Percentiles rank a stretch among this genome's conserved stretches.
Evolutionary conservation across 1,140 invertebrate genomes (phyloP).

Genomic region (Tetranychus urticae): DNA sequence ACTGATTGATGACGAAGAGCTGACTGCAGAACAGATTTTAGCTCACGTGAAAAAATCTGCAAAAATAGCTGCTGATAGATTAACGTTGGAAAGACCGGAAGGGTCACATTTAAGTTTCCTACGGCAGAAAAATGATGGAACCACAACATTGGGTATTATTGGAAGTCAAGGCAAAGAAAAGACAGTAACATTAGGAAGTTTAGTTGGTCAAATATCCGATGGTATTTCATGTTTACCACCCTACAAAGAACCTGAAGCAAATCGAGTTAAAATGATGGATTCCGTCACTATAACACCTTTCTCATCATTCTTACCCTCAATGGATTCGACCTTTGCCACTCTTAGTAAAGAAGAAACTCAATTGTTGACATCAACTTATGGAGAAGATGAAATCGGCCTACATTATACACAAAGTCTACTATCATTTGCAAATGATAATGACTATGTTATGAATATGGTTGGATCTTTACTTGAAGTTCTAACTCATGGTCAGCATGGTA

Average conservation of each 20-base stretch:
- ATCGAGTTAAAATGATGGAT: conserved; percentile 47
- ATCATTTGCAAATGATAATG: conserved; percentile 45
- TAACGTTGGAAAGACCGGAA: conserved; percentile 31
- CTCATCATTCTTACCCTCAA: conserved; percentile 74
- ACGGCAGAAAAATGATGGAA: conserved; percentile 50
- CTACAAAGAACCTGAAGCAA: conserved; percentile 65
- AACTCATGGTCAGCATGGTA: conserved; percentile 57
- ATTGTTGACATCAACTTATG: conserved; percentile 68
- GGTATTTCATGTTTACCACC: conserved; percentile 36
- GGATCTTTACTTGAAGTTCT: conserved; percentile 57
- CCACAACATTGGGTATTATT: conserved; percentile 63
- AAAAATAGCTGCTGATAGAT: conserved; percentile 34
- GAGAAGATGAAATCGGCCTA: conserved; percentile 49
- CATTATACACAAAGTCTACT: conserved; percentile 51
- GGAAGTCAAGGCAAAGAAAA: conserved; percentile 17
- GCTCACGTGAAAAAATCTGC: conserved; percentile 40
- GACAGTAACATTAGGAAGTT: conserved; percentile 52
- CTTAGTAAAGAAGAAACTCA: conserved; percentile 80
- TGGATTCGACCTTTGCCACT: conserved; percentile 84
- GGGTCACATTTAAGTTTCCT: conserved; percentile 46
- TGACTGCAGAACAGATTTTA: conserved; percentile 52
- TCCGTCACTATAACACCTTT: conserved; percentile 6
- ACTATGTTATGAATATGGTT: conserved; percentile 54
- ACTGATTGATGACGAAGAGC: conserved; percentile 32
- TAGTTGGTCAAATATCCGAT: conserved; percentile 52